Conservation (phyloP, 2,113 vertebrate species). For the Nothoprocta perdicaria region DNA sequence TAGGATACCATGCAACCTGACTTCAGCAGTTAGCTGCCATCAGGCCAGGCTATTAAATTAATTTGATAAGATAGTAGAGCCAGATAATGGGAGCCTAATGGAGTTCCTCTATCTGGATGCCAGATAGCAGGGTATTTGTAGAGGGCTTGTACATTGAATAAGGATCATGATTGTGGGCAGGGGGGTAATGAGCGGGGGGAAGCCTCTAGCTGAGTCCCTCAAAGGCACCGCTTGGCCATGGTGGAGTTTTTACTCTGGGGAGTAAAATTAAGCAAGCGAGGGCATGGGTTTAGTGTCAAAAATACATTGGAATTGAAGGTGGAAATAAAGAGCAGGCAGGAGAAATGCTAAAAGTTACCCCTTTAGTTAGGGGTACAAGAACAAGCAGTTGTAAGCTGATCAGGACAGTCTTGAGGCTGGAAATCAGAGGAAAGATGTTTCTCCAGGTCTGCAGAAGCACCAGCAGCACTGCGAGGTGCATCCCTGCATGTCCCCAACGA, state of each 20-base stretch:
- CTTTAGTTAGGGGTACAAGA: too few relatives aligned
- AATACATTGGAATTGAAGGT: rapidly evolving
- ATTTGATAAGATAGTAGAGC: not conserved
- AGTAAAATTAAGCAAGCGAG: rapidly evolving
- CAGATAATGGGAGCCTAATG: not conserved
- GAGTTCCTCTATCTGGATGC: not conserved
- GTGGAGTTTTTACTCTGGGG: not conserved
- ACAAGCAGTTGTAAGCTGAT: too few relatives aligned
- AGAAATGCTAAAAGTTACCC: too few relatives aligned
- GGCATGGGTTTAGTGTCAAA: not conserved
- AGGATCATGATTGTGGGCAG: not conserved
- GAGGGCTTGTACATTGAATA: not conserved
- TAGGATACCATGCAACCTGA: rapidly evolving
- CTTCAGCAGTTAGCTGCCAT: not conserved
- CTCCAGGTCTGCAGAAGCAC: too few relatives aligned
- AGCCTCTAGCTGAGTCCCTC: not conserved
- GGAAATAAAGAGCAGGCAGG: too few relatives aligned
- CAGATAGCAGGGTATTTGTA: rapidly evolving
- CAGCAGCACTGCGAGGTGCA: not conserved
- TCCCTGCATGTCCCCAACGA: not conserved
- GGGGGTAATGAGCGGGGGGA: rapidly evolving
- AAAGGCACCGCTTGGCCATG: rapidly evolving
- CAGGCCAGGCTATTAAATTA: not conserved
- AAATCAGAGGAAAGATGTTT: too few relatives aligned
- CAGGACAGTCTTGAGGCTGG: too few relatives aligned